Evolutionary conservation across 1,140 invertebrate species (phyloP).

Genomic region (Mercenaria mercenaria): DNA sequence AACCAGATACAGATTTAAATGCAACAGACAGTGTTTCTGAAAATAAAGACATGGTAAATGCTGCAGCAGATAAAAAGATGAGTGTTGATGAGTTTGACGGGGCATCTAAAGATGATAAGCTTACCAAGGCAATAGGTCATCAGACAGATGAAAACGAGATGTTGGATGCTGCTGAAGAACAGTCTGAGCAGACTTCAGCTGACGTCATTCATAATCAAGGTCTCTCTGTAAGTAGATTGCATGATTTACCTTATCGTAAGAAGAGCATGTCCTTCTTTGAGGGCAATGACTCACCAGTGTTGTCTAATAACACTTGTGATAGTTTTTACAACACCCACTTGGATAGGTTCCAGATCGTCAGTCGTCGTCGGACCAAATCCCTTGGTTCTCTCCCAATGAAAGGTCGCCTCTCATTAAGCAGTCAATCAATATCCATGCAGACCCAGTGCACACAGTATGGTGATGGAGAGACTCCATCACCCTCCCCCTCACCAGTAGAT

Average conservation of each 20-base stretch:
- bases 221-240: conserved; percentile 61
- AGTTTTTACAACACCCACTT: conserved; percentile 64
- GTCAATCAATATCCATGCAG: conserved; percentile 41
- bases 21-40: not conserved
- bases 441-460: conserved; percentile 61
- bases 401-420: not conserved
- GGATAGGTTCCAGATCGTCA: conserved; percentile 50
- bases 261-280: conserved; percentile 66
- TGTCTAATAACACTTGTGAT: conserved; percentile 60
- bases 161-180: not conserved
- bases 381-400: conserved; percentile 29
- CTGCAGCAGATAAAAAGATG: not conserved
- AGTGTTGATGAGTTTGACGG: not conserved
- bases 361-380: conserved; percentile 55
- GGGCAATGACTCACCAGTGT: conserved; percentile 51
- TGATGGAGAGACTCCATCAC: conserved; percentile 65
- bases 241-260: conserved; percentile 66
- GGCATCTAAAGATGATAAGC: not conserved
- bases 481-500: conserved; percentile 65
- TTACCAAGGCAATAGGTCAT: not conserved
- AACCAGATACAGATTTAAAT: not conserved
- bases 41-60: no score
- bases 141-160: not conserved
- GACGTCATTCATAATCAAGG: not conserved
- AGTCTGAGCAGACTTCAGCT: not conserved